phyloP scores from a whole-genome alignment of 35 echinoderm and acorn worm species.

The Ophiothrix spiculata region DNA sequence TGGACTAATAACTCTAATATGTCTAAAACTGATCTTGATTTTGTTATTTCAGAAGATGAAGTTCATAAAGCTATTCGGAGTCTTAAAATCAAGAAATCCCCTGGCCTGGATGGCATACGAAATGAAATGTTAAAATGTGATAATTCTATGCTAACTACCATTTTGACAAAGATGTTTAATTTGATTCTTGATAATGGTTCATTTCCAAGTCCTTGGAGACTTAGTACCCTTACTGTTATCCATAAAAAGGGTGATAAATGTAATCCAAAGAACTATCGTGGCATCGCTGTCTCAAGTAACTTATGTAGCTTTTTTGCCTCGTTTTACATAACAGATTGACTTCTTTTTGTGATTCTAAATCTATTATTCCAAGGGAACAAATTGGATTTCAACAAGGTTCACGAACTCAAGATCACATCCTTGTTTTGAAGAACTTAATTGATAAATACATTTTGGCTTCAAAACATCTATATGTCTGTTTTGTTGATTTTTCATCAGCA shows the following conservation, averaged over 20 bases:
- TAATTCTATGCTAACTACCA: neutral
- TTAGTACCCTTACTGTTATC: neutral
- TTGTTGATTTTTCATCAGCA: conserved; percentile 16
- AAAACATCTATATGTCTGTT: conserved; percentile 9
- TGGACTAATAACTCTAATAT: neutral
- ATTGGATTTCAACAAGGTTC: too few relatives aligned
- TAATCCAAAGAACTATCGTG: neutral
- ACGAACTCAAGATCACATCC: neutral
- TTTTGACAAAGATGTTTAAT: neutral
- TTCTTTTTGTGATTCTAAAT: too few relatives aligned
- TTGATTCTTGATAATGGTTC: neutral
- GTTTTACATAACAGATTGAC: too few relatives aligned
- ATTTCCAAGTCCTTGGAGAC: neutral
- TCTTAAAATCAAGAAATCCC: neutral
- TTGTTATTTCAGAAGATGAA: conserved; percentile 1
- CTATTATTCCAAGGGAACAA: too few relatives aligned
- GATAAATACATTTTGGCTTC: neutral
- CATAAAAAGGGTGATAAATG: neutral
- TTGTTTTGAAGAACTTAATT: neutral
- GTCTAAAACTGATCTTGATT: neutral
- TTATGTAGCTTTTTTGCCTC: too few relatives aligned
- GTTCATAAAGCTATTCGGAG: neutral
- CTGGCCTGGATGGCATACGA: neutral
- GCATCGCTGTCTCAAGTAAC: too few relatives aligned
- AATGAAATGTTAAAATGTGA: neutral